A percentile compares a stretch with the other conserved stretches of the same genome.
Evolutionary conservation across 2,113 vertebrate genomes (phyloP).

Genomic region (Platysternon megacephalum): DNA sequence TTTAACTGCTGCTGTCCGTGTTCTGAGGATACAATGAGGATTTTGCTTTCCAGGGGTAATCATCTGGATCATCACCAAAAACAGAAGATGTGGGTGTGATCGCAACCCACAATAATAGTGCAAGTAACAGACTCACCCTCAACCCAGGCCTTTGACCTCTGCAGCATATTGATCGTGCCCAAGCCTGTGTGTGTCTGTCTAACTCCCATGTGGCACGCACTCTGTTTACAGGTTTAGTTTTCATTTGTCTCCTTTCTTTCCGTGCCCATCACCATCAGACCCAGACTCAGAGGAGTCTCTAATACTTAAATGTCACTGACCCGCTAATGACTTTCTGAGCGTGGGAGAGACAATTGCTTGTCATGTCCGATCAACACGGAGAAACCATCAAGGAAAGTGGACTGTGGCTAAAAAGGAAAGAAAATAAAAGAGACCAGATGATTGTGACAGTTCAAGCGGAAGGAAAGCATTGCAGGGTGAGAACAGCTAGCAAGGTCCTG

Average conservation of each 20-base stretch:
- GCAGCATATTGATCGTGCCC: too few species aligned
- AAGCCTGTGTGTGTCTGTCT: background rate
- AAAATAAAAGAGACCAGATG: background rate
- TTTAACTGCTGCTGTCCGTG: background rate
- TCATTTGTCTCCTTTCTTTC: background rate
- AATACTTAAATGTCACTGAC: background rate
- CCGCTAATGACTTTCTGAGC: background rate
- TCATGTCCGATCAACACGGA: background rate
- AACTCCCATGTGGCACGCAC: background rate
- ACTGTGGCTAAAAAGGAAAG: background rate
- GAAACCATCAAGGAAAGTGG: background rate
- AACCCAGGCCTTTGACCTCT: background rate
- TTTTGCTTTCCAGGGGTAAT: background rate
- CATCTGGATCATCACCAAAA: background rate
- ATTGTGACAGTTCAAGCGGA: background rate
- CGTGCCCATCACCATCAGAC: too few species aligned
- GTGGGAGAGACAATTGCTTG: background rate
- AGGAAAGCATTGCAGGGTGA: background rate
- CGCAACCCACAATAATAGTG: background rate
- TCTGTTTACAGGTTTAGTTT: background rate
- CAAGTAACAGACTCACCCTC: background rate
- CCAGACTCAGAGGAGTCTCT: background rate
- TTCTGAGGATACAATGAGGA: fast-evolving
- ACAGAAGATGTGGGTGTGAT: background rate
- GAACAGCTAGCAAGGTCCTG: background rate